Percentiles rank a stretch among this genome's conserved stretches.
phyloP scores from a whole-genome alignment of 1,140 invertebrate genomes.

The Drosophila pachea region DNA sequence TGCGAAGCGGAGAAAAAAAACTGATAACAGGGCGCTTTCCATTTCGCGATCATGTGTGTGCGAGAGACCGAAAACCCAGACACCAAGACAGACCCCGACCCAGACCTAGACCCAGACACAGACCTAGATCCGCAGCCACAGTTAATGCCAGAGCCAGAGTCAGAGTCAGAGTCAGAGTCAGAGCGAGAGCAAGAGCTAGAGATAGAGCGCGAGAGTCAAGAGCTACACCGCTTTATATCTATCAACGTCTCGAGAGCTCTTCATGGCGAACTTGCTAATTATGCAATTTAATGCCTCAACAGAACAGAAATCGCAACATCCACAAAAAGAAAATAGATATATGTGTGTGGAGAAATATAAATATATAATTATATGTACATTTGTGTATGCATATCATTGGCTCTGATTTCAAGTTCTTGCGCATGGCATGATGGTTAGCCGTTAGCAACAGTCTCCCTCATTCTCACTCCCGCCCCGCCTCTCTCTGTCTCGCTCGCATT shows the following conservation, averaged over 20 bases:
- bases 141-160: not conserved
- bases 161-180: constrained; percentile 18
- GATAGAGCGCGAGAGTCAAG: constrained; percentile 16
- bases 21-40: constrained; percentile 54
- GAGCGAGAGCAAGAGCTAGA: constrained; percentile 19
- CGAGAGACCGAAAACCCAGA: not conserved
- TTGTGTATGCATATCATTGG: not conserved
- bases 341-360: not conserved
- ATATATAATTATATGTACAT: too few species aligned
- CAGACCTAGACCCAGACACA: constrained; percentile 28
- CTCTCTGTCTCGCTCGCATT: constrained; percentile 10
- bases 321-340: constrained; percentile 21
- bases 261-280: constrained; percentile 57
- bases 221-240: constrained; percentile 2
- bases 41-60: constrained; percentile 66
- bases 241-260: constrained; percentile 7
- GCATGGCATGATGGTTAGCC: constrained; percentile 28
- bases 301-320: constrained; percentile 45
- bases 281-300: constrained; percentile 61
- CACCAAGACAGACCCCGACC: not conserved
- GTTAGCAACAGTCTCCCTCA: constrained; percentile 20
- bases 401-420: constrained; percentile 45
- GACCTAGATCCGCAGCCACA: constrained; percentile 16
- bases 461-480: not conserved
- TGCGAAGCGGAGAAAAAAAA: constrained; percentile 22